Base-by-base conservation (phyloP, 2,888 invertebrate species). In the Mystacides longicornis region DNA sequence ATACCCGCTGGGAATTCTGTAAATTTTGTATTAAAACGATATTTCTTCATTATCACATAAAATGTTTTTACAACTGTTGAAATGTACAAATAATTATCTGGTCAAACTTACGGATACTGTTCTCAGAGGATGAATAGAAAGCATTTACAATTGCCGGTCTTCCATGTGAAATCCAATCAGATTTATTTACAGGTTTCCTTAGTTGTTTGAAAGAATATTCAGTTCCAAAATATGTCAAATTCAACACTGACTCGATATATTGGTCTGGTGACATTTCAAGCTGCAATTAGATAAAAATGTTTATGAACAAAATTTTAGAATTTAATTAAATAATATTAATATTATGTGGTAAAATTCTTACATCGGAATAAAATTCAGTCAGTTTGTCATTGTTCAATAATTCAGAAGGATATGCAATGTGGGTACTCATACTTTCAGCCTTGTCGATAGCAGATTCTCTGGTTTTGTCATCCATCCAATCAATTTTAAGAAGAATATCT, bases 1-100 rank as follows among this genome's bases (percentile, higher is more conserved):
- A 94, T 93, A 60, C 93, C 94, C 63, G 94, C 94, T 0, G 94
- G 93, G 72, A 94, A 93, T 73, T 93, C 93, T 95, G 74, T 11
- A 55, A 54, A 43, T 31, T 9, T 7, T n/a, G n/a, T n/a, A n/a
- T n/a, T 7, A 27, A 27, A 27, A 27, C 27, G 11, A 7, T 27
- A 27, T 27, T 27, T 7, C 11, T 11, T 27, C 11, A 27, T 27
- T 27, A 27, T 11, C 11, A n/a, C n/a, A n/a, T n/a, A n/a, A n/a
- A n/a, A n/a, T n/a, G n/a, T n/a, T n/a, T n/a, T n/a, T n/a, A n/a
- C n/a, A n/a, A n/a, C n/a, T n/a, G n/a, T n/a, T n/a, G n/a, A n/a
- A n/a, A n/a, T n/a, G n/a, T n/a, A n/a, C n/a, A n/a, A n/a, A n/a
- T n/a, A n/a, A n/a, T n/a, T n/a, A n/a, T n/a, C n/a, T n/a, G n/a